Conservation (phyloP, 2,888 invertebrate species). For the Tipula unca region DNA sequence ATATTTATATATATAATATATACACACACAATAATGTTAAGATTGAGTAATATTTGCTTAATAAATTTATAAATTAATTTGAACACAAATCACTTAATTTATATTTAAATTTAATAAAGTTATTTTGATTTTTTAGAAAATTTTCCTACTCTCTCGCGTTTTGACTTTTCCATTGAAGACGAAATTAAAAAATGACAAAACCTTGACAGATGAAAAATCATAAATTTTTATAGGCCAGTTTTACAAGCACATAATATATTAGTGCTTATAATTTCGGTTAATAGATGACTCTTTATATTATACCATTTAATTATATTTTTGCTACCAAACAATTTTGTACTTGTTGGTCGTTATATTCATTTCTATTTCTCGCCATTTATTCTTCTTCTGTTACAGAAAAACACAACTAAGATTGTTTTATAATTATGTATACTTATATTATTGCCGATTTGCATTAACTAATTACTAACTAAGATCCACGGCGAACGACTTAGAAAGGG, state of each 20-base stretch:
- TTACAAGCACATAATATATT: background rate
- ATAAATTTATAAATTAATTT: background rate
- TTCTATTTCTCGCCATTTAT: too few species aligned
- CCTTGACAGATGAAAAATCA: slow-evolving; percentile 15
- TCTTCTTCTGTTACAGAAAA: too few species aligned
- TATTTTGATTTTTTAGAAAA: background rate
- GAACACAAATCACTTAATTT: background rate
- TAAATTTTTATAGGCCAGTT: background rate
- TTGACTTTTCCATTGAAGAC: background rate
- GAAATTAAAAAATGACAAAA: slow-evolving; percentile 14
- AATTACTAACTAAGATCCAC: too few species aligned
- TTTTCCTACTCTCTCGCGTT: background rate
- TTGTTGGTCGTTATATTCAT: too few species aligned
- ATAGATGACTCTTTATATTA: background rate
- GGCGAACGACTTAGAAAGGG: too few species aligned
- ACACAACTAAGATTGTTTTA: too few species aligned
- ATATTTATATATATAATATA: background rate
- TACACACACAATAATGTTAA: background rate
- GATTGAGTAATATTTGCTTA: background rate
- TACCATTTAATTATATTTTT: too few species aligned
- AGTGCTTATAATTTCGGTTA: background rate
- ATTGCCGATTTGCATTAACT: too few species aligned
- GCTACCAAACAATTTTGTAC: background rate
- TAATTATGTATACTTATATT: too few species aligned
- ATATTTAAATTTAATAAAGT: background rate